Evolutionary conservation across 2,888 invertebrate species (phyloP).

Genomic region (Agonopterix heracliana): DNA sequence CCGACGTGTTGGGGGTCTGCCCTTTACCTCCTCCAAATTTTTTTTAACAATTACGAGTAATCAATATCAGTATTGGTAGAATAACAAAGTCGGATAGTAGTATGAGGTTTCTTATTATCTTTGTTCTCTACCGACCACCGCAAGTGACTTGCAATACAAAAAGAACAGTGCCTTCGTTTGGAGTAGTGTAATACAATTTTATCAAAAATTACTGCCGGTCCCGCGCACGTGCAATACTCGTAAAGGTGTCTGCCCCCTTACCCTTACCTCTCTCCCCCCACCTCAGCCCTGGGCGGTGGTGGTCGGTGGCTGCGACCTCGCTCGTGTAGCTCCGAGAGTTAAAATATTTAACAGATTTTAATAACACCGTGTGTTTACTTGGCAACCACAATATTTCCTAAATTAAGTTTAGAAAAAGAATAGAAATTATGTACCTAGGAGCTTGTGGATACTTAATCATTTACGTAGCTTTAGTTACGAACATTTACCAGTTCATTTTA

Average conservation of each 20-base stretch:
- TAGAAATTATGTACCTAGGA: no score
- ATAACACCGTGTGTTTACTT: constrained; percentile 30
- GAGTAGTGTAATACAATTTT: constrained; percentile 44
- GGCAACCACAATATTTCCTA: constrained; percentile 15
- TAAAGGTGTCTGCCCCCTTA: constrained; percentile 44
- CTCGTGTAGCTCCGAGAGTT: constrained; percentile 12
- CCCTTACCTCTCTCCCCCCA: constrained; percentile 10
- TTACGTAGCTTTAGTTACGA: no score
- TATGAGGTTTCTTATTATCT: no score
- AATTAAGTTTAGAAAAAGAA: no score
- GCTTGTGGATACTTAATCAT: no score
- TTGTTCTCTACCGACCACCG: background rate
- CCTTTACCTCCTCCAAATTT: no score
- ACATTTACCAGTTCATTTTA: no score
- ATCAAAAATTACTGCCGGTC: constrained; percentile 46
- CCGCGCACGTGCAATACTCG: constrained; percentile 46
- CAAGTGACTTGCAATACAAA: background rate
- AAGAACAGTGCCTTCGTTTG: constrained; percentile 3
- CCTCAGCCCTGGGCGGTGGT: constrained; percentile 3
- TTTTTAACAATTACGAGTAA: no score
- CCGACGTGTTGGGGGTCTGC: background rate
- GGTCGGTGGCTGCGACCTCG: background rate
- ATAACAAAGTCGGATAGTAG: no score
- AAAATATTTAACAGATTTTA: constrained; percentile 39
- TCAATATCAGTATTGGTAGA: no score